Evolutionary conservation across 2,113 vertebrate species (phyloP).

Genomic region (Damaliscus lunatus): DNA sequence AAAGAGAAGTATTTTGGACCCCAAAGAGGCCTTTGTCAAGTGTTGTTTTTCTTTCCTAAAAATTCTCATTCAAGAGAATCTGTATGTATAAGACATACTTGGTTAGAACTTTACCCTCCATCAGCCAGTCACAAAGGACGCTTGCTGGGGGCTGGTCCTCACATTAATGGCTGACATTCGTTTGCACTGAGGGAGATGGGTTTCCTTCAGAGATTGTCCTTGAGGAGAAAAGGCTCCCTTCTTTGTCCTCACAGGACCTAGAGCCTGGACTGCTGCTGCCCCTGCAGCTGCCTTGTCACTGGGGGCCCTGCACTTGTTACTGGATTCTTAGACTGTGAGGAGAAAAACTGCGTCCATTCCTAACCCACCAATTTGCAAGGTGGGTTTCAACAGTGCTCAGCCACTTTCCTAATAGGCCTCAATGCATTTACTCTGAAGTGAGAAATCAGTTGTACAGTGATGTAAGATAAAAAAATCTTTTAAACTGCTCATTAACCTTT

Average conservation of each 20-base stretch:
- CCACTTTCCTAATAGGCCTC: neutral
- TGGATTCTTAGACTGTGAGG: neutral
- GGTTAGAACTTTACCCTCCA: neutral
- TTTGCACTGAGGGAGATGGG: neutral
- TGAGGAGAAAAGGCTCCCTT: neutral
- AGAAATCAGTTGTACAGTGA: neutral
- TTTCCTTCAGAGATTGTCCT: neutral
- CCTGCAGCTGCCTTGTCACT: neutral
- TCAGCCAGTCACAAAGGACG: neutral
- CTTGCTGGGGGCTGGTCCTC: neutral
- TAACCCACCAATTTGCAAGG: neutral
- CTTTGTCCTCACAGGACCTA: neutral
- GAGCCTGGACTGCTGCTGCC: neutral
- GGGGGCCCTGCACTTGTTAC: neutral
- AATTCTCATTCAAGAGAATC: neutral
- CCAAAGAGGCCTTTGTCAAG: neutral
- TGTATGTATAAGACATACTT: neutral
- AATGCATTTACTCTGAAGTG: neutral
- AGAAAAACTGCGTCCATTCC: neutral
- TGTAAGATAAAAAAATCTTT: neutral
- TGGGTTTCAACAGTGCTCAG: neutral
- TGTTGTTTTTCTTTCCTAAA: neutral
- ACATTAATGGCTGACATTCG: neutral
- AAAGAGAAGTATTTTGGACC: neutral
- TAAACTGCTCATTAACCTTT: neutral